Conservation (phyloP, 2,797 vertebrate genomes). For the Falco peregrinus region DNA sequence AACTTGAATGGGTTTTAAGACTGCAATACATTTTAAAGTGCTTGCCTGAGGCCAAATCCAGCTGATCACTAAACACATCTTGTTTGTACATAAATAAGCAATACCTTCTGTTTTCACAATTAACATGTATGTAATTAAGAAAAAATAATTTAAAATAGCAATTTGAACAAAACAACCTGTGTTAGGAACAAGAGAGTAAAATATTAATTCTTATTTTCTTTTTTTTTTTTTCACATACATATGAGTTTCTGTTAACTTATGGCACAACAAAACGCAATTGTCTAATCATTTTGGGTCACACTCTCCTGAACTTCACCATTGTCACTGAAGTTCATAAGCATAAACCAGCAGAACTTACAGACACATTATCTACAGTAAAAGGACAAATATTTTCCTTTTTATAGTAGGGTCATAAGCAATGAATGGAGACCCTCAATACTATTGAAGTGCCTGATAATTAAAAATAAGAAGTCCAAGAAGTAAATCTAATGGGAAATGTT, state of each 20-base stretch:
- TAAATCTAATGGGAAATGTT: slow-evolving; percentile 18
- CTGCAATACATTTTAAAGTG: background rate
- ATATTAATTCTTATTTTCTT: background rate
- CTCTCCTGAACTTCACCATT: background rate
- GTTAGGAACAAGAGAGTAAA: background rate
- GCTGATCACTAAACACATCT: background rate
- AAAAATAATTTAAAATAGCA: background rate
- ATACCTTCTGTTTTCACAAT: background rate
- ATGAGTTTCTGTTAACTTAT: background rate
- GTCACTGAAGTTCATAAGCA: background rate
- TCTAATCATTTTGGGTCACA: background rate
- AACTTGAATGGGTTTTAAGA: background rate
- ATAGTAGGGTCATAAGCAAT: background rate
- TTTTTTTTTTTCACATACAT: background rate
- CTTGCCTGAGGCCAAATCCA: background rate
- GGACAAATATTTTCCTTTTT: background rate
- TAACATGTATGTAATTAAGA: background rate
- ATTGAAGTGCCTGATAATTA: slow-evolving; percentile 29
- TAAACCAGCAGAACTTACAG: background rate
- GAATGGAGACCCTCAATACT: background rate
- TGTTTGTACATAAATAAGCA: background rate
- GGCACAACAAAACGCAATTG: background rate
- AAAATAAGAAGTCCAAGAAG: background rate
- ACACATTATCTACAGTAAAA: background rate
- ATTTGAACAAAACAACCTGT: background rate